Evolutionary conservation across 1,140 invertebrate genomes (phyloP), one percentile per base, ranked within the genome.

Genomic region (Ctenoplectra terminalis): DNA sequence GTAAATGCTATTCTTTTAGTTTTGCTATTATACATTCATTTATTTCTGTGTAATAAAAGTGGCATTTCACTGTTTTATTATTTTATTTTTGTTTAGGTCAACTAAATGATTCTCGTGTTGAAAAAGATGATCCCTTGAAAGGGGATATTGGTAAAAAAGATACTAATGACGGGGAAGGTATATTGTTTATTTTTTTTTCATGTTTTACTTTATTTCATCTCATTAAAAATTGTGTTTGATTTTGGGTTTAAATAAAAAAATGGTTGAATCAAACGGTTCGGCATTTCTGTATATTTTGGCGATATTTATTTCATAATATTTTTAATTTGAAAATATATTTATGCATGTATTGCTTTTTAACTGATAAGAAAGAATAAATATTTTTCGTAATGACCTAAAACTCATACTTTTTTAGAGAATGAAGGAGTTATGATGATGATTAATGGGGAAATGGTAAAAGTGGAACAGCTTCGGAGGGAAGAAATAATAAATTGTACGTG

Each of bases 401-500:
- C 64, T 72, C 64, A 5, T 9, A 66, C 71, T 72, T 82, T 72
- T 84, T 20, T 60, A 92, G 89, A 93, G 72, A 87, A 85, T 20
- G 92, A 93, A 84, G 89, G 90, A 40, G 89, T 91, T 13, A 93
- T 92, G 91, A 93, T 92, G 89, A 90, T 94, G 87, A 91, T 93
- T 7, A 94, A 94, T 74, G 93, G 93, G 8, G 93, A 94, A 88
- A 76, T 94, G 82, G 88, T 94, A 1, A 94, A 94, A 75, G 88
- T 94, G 9, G 93, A 94, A 80, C 90, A 93, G 81, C 81, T 94
- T 15, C 84, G 91, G 13, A 90, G 92, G 85, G 95, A 96, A 89
- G 98, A 98, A 94, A 96, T 98, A 71, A 98, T 98, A 70, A 98
- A 98, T 92, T 98, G 98, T 92, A 95, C 96, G 34, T 98, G 98